Evolutionary conservation across 2,113 vertebrate genomes (phyloP).

Genomic region (Petaurus breviceps): DNA sequence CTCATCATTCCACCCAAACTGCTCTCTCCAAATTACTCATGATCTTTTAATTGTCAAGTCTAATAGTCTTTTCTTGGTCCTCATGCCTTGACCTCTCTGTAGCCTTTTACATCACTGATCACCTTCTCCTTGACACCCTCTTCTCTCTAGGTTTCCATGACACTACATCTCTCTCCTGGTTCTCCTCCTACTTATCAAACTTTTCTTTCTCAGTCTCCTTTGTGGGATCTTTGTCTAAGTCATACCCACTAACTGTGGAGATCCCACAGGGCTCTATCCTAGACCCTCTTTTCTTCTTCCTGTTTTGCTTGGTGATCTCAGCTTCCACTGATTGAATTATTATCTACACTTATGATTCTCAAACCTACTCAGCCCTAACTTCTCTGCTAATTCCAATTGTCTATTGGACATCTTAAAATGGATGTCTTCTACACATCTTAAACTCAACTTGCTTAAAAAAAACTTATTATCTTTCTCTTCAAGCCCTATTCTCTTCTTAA

Average conservation of each 20-base stretch:
- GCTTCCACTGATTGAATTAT: neutral
- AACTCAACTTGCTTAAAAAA: neutral
- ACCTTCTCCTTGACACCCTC: neutral
- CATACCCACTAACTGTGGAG: neutral
- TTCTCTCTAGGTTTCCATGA: neutral
- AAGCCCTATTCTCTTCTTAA: neutral
- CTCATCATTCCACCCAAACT: neutral
- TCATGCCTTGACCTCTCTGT: neutral
- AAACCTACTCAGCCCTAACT: neutral
- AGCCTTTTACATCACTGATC: neutral
- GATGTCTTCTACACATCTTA: neutral
- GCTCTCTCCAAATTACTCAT: neutral
- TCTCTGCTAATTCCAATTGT: neutral
- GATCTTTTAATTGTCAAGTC: neutral
- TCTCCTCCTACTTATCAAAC: neutral
- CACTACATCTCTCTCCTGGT: neutral
- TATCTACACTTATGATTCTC: neutral
- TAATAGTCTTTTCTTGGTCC: neutral
- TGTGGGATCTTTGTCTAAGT: neutral
- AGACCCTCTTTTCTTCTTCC: neutral
- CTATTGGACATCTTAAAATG: neutral
- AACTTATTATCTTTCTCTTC: neutral
- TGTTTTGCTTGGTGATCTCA: neutral
- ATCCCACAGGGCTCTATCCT: neutral
- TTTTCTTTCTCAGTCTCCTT: neutral